A percentile compares a stretch with the other conserved stretches of the same genome.
These are phyloP conservation scores for Eristalis tenax DNA, from an alignment of 2,888 invertebrate genomes.

Conservation along the genomic window DNA sequence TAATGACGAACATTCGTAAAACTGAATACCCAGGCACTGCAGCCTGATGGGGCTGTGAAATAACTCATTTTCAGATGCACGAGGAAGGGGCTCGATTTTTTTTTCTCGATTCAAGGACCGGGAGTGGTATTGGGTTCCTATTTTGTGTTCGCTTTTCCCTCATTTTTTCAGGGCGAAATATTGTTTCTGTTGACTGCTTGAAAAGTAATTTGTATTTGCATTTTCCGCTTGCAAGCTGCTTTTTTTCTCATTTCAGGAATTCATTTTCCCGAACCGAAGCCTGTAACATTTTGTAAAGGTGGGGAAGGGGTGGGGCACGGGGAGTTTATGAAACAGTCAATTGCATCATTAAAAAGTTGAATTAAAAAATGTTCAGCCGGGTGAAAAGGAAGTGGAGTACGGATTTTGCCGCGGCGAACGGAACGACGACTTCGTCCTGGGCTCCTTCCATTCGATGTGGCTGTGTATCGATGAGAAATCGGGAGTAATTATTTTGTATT, in stretches of 20 bases:
- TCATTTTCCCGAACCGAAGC: slow-evolving; percentile 12
- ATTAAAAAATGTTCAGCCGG: slow-evolving; percentile 57
- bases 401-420: neutral
- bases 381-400: slow-evolving; percentile 38
- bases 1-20: slow-evolving; percentile 44
- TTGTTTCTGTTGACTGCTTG: slow-evolving; percentile 55
- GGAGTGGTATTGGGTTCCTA: slow-evolving; percentile 17
- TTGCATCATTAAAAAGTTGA: slow-evolving; percentile 69
- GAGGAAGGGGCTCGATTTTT: slow-evolving; percentile 26
- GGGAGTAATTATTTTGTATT: slow-evolving; percentile 22
- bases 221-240: slow-evolving; percentile 37
- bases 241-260: neutral
- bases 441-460: slow-evolving; percentile 25
- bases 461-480: slow-evolving; percentile 28
- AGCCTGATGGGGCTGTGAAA: neutral
- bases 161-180: slow-evolving; percentile 37
- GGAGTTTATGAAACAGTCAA: slow-evolving; percentile 41
- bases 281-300: slow-evolving; percentile 29
- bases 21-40: neutral
- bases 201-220: slow-evolving; percentile 62
- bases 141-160: neutral
- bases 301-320: neutral
- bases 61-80: slow-evolving; percentile 13
- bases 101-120: slow-evolving; percentile 28
- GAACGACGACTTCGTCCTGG: neutral